A percentile compares a stretch with the other conserved stretches of the same genome.
phyloP scores from a whole-genome alignment of 1,140 invertebrate genomes.

The Tribolium madens region DNA sequence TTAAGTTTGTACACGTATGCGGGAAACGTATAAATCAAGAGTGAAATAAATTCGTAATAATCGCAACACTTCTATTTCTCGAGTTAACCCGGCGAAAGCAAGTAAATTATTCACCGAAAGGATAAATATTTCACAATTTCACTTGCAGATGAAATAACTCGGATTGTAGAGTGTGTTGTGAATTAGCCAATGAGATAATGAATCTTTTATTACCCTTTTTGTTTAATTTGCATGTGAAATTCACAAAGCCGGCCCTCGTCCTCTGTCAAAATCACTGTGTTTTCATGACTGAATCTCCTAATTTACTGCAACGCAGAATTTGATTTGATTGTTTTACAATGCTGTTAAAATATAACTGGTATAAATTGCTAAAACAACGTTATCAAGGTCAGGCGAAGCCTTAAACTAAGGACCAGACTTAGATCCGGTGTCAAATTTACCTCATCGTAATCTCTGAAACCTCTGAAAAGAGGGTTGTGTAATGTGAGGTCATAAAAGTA shows the following conservation, averaged over 20 bases:
- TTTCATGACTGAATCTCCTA: not conserved
- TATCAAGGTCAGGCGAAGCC: constrained; percentile 11
- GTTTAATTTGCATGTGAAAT: constrained; percentile 2
- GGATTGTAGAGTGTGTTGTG: no score
- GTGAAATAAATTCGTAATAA: constrained; percentile 8
- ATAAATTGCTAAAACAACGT: not conserved
- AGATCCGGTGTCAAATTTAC: constrained; percentile 4
- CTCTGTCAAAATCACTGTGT: not conserved
- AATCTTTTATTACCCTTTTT: constrained; percentile 14
- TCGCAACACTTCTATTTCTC: not conserved
- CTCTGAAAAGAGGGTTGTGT: constrained; percentile 1
- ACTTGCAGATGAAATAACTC: no score
- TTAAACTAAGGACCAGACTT: constrained; percentile 3
- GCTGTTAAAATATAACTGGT: not conserved
- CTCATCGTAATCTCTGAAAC: constrained; percentile 19
- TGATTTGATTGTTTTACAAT: not conserved
- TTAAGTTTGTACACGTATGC: constrained; percentile 24
- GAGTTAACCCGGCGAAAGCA: not conserved
- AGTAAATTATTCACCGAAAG: constrained; percentile 16
- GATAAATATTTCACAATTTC: not conserved
- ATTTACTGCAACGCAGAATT: not conserved
- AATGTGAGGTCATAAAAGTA: constrained; percentile 23
- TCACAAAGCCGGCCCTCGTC: not conserved
- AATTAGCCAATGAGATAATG: not conserved
- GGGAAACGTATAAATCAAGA: not conserved